Percentiles rank a stretch among this genome's conserved stretches.
These are phyloP conservation scores for Cheirogaleus medius DNA, from an alignment of 2,113 vertebrate species.

Conservation along the genomic window DNA sequence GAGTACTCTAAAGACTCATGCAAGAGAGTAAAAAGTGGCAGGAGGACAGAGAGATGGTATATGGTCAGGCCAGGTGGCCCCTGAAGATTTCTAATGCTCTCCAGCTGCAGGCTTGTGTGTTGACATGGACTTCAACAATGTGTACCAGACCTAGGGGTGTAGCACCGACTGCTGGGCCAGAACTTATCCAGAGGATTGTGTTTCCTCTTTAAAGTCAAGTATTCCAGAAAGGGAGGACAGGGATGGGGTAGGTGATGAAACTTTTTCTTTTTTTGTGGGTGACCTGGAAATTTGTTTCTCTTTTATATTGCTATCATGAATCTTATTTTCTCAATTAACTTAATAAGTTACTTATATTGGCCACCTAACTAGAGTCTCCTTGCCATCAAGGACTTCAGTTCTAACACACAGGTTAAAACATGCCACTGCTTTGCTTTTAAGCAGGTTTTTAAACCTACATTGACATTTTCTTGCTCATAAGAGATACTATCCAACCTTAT, in stretches of 20 bases:
- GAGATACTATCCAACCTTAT: neutral
- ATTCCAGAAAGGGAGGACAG: neutral
- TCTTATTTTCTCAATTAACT: neutral
- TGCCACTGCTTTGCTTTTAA: neutral
- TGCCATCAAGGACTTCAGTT: neutral
- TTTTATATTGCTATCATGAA: neutral
- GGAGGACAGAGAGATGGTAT: neutral
- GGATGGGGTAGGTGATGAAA: neutral
- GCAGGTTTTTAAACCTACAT: too few relatives aligned
- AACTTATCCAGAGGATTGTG: too few relatives aligned
- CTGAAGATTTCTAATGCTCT: neutral
- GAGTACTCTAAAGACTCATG: neutral
- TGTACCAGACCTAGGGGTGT: neutral
- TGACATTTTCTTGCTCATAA: neutral
- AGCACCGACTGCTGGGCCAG: neutral
- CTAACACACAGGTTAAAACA: neutral
- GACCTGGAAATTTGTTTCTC: neutral
- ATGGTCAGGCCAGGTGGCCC: neutral
- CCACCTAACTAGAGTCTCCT: neutral
- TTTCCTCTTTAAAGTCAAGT: neutral
- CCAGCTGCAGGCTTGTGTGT: neutral
- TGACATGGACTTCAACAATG: accelerated
- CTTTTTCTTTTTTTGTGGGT: neutral
- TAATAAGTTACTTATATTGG: neutral
- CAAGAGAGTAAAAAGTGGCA: too few relatives aligned